Evolutionary conservation across 2,888 invertebrate species (phyloP).

Genomic region (Agrypnus murinus): DNA sequence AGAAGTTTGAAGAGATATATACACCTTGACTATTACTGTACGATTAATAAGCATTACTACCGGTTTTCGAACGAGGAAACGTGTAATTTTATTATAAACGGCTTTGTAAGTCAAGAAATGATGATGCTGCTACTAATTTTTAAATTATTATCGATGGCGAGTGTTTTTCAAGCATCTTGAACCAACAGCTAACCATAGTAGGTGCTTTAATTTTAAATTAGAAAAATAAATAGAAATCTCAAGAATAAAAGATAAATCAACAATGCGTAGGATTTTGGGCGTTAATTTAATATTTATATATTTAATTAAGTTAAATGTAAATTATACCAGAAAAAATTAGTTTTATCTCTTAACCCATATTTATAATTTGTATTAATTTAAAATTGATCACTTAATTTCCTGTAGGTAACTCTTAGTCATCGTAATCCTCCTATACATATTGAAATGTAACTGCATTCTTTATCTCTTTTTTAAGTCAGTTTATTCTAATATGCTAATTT

Average conservation of each 20-base stretch:
- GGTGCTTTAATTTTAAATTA: constrained; percentile 15
- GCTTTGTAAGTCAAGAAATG: constrained; percentile 8
- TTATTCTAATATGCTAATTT: constrained; percentile 28
- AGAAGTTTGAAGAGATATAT: constrained; percentile 11
- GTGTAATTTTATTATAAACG: constrained; percentile 29
- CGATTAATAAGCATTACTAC: constrained; percentile 19
- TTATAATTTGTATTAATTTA: not conserved
- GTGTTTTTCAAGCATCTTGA: too few relatives aligned
- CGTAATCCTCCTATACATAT: constrained; percentile 26
- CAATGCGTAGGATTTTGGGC: constrained; percentile 20
- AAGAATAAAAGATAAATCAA: not conserved
- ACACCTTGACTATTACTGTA: constrained; percentile 7
- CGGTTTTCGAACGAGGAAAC: constrained; percentile 27
- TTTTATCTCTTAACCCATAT: constrained; percentile 12
- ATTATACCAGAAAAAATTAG: not conserved
- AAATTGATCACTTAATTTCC: constrained; percentile 26
- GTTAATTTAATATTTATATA: constrained; percentile 13
- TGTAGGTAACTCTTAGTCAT: constrained; percentile 24
- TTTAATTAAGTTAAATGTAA: constrained; percentile 25
- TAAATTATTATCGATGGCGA: too few relatives aligned
- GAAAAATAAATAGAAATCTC: too few relatives aligned
- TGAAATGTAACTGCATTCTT: constrained; percentile 44
- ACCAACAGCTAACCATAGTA: not conserved
- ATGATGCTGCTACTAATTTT: not conserved
- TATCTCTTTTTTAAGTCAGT: not conserved